Evolutionary conservation across 2,888 invertebrate species (phyloP).

Genomic region (Lasioglossum malachurum): DNA sequence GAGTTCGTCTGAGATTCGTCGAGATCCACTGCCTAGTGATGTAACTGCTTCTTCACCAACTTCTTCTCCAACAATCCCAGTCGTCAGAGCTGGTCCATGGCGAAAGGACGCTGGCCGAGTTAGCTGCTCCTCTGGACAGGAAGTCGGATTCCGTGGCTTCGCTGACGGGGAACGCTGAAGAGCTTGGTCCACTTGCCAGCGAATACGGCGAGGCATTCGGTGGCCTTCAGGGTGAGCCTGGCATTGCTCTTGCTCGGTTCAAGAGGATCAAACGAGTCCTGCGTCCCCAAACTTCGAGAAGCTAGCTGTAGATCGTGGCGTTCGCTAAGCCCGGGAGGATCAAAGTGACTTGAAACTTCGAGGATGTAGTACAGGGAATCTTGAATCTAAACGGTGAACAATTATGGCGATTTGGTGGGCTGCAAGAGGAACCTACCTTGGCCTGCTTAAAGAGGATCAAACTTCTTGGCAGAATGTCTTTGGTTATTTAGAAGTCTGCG

Average conservation of each 20-base stretch:
- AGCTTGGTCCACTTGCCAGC: conserved; percentile 65
- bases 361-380: neutral
- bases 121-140: neutral
- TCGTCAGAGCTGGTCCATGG: conserved; percentile 15
- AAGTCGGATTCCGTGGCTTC: conserved; percentile 45
- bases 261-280: conserved; percentile 76
- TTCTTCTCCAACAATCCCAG: neutral
- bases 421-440: neutral
- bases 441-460: neutral
- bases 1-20: no score
- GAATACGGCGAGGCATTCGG: conserved; percentile 79
- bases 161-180: conserved; percentile 58
- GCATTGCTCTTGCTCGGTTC: conserved; percentile 71
- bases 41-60: no score
- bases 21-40: neutral
- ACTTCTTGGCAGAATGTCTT: neutral
- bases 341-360: neutral
- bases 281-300: conserved; percentile 9
- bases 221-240: conserved; percentile 71
- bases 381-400: neutral
- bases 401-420: neutral
- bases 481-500: neutral
- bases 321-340: neutral
- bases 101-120: conserved; percentile 21
- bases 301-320: neutral